Percentiles rank a stretch among this genome's conserved stretches.
These are phyloP conservation scores for Graphium colonna DNA, from an alignment of 2,888 invertebrate genomes.

Conservation along the genomic window DNA sequence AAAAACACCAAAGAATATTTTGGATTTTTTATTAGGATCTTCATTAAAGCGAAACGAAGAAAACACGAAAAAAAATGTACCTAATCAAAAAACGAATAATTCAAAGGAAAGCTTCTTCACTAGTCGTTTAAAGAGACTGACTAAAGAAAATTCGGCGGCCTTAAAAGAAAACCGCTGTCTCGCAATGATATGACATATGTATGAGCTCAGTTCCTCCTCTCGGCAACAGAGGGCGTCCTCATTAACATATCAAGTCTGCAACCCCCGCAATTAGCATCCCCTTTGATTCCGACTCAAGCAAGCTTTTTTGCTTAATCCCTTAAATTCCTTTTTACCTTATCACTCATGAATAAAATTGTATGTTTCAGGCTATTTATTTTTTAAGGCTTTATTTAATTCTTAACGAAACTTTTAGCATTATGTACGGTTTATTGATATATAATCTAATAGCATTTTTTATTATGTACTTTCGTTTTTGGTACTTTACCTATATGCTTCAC, in stretches of 20 bases:
- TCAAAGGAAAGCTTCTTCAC: no score
- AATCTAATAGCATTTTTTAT: no score
- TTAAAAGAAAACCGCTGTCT: constrained; percentile 11
- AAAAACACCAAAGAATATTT: no score
- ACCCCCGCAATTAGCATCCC: constrained; percentile 52
- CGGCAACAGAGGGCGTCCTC: constrained; percentile 51
- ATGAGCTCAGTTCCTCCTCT: constrained; percentile 37
- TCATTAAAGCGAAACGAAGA: no score
- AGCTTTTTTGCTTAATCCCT: constrained; percentile 62
- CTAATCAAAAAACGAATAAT: constrained; percentile 2
- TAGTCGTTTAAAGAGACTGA: no score
- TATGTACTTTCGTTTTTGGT: no score
- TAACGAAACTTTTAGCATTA: no score
- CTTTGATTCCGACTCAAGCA: constrained; percentile 53
- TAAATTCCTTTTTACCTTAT: constrained; percentile 48
- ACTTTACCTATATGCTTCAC: no score
- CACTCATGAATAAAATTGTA: constrained; percentile 22
- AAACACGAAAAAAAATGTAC: constrained; percentile 9
- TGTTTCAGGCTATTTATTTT: not conserved
- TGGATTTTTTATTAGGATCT: no score
- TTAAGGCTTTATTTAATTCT: no score
- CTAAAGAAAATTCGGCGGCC: constrained; percentile 8
- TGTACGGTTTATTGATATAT: no score
- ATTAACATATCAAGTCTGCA: constrained; percentile 47
- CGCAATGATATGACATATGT: not conserved